A percentile compares a stretch with the other conserved stretches of the same genome.
Conservation (phyloP, 2,797 vertebrate genomes). For the Tokudaia tokunoshimensis region DNA sequence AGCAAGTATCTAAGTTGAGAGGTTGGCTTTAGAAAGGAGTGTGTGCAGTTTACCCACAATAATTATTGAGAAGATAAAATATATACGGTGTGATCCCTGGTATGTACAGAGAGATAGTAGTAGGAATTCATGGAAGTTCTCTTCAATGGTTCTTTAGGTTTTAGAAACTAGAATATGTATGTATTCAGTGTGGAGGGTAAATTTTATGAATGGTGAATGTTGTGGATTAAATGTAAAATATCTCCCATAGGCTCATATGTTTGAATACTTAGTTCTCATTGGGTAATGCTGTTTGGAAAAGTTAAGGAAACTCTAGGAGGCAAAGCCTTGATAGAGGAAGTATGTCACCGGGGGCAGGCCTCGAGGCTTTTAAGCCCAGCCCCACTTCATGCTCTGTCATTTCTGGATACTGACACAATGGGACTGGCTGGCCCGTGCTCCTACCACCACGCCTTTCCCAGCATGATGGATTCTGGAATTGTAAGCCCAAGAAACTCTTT, state of each 20-base stretch:
- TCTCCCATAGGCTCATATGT: neutral
- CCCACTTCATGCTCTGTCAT: neutral
- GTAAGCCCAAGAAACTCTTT: neutral
- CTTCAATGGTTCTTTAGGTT: slow-evolving; percentile 19
- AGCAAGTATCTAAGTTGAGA: neutral
- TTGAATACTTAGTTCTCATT: neutral
- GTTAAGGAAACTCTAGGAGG: neutral
- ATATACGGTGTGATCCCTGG: neutral
- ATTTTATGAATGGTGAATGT: neutral
- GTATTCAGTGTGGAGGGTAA: neutral
- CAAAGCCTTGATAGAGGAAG: neutral
- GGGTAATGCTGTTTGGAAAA: neutral
- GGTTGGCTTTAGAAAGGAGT: slow-evolving; percentile 1
- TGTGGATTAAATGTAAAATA: neutral
- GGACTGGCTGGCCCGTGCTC: too few relatives aligned
- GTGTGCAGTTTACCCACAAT: neutral
- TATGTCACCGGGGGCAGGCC: neutral
- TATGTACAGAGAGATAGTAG: neutral
- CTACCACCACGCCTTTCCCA: neutral
- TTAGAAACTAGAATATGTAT: slow-evolving; percentile 27
- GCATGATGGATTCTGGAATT: too few relatives aligned
- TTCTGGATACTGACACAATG: neutral
- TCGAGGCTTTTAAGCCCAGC: neutral
- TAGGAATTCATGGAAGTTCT: slow-evolving; percentile 35
- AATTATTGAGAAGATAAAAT: slow-evolving; percentile 4